phyloP scores from a whole-genome alignment of 2,888 invertebrate genomes.

The Clepsis dumicolana region DNA sequence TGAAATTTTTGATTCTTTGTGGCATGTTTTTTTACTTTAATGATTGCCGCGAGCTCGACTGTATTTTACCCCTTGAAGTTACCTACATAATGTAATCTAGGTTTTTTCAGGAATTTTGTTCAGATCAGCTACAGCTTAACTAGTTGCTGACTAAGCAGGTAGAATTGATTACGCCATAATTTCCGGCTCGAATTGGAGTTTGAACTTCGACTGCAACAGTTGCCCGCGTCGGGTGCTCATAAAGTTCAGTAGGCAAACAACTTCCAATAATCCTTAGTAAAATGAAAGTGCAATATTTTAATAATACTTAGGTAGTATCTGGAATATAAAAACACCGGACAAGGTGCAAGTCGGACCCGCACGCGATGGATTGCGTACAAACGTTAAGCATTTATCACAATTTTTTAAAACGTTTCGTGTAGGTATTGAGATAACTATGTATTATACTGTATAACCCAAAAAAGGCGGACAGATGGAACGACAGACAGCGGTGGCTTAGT shows the following conservation, averaged over 20 bases:
- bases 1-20: constrained; percentile 60
- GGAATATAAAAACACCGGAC: too few relatives aligned
- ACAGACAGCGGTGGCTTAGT: too few relatives aligned
- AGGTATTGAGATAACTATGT: too few relatives aligned
- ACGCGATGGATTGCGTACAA: too few relatives aligned
- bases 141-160: constrained; percentile 16
- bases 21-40: constrained; percentile 13
- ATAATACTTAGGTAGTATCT: neutral
- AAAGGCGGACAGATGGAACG: too few relatives aligned
- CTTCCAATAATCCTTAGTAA: neutral
- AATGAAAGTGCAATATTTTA: neutral
- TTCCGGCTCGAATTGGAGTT: constrained; percentile 33
- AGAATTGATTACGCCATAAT: constrained; percentile 33
- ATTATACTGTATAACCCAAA: too few relatives aligned
- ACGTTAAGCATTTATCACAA: too few relatives aligned
- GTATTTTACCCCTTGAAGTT: neutral
- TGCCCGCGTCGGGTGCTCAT: constrained; percentile 32
- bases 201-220: constrained; percentile 33
- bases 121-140: constrained; percentile 12
- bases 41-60: constrained; percentile 3
- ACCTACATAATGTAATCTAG: too few relatives aligned
- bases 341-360: too few relatives aligned
- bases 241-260: constrained; percentile 27
- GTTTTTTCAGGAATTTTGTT: too few relatives aligned
- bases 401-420: too few relatives aligned